These are phyloP conservation scores for Pleuronectes platessa DNA, from an alignment of 2,113 vertebrate species.

Conservation along the genomic window DNA sequence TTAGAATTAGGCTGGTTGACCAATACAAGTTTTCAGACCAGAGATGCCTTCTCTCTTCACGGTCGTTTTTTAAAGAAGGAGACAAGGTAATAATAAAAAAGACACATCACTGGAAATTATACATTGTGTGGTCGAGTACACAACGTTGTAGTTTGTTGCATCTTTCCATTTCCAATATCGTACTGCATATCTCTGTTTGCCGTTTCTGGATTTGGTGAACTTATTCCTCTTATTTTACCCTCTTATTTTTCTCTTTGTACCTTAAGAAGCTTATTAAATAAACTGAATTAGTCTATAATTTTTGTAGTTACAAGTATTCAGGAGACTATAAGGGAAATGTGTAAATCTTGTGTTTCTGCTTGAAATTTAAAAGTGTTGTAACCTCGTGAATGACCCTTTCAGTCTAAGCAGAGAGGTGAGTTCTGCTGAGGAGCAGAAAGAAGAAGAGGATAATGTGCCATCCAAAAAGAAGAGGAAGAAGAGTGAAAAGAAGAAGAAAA, in stretches of 20 bases:
- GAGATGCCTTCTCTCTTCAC: constrained; percentile 82
- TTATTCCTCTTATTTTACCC: background rate
- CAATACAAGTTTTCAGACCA: constrained; percentile 89
- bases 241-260: background rate
- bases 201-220: too few species aligned
- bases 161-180: background rate
- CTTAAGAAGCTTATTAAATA: background rate
- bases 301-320: too few species aligned
- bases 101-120: background rate
- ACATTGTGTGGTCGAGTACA: too few species aligned
- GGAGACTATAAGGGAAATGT: background rate
- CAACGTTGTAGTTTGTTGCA: background rate
- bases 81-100: constrained; percentile 56
- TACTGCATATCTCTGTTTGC: too few species aligned
- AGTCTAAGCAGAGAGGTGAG: constrained; percentile 66
- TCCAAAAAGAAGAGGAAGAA: constrained; percentile 83
- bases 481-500: constrained; percentile 85
- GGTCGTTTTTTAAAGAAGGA: constrained; percentile 69
- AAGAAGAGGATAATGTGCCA: constrained; percentile 53
- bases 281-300: background rate
- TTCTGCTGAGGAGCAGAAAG: constrained; percentile 55
- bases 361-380: background rate
- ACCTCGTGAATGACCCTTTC: background rate
- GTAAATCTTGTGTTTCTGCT: background rate
- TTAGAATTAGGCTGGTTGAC: constrained; percentile 91